These are phyloP conservation scores for Heterohyrax brucei DNA, from an alignment of 2,797 vertebrate genomes.

Conservation along the genomic window DNA sequence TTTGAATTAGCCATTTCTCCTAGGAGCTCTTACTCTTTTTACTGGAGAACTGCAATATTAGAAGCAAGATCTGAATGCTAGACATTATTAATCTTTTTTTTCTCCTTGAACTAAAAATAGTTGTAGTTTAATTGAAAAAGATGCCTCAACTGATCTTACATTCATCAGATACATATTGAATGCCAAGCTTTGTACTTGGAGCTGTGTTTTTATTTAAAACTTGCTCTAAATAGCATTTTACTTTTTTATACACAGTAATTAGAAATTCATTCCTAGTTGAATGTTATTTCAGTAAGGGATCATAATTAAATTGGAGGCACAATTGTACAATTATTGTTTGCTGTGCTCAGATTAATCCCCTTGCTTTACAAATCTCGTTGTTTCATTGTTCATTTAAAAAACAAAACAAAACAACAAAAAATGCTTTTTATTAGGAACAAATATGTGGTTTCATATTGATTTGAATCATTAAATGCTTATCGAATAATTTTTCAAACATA, in stretches of 20 bases:
- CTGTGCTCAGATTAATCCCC: conserved; percentile 33
- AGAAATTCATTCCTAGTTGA: conserved; percentile 56
- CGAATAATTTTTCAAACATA: conserved; percentile 51
- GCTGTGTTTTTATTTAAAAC: conserved; percentile 73
- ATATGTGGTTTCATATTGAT: conserved; percentile 45
- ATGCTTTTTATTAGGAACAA: conserved; percentile 22
- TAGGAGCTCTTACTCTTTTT: conserved; percentile 33
- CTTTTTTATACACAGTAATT: conserved; percentile 36
- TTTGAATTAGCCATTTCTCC: conserved; percentile 6
- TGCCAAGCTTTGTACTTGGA: conserved; percentile 28
- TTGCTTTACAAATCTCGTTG: conserved; percentile 40
- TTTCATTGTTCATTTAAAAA: conserved; percentile 49
- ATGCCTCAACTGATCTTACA: conserved; percentile 53
- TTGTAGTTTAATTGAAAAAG: conserved; percentile 51
- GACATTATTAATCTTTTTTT: conserved; percentile 8
- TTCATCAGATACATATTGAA: conserved; percentile 55
- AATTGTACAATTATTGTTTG: conserved; percentile 45
- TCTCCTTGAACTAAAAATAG: conserved; percentile 48
- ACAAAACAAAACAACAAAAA: not conserved
- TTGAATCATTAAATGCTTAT: conserved; percentile 57
- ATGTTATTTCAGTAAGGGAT: conserved; percentile 64
- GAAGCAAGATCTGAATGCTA: conserved; percentile 40
- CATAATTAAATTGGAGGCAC: conserved; percentile 49
- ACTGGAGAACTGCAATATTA: not conserved
- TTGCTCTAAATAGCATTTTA: conserved; percentile 57